Conservation (phyloP, 2,113 vertebrate genomes). For the Xenopus borealis region DNA sequence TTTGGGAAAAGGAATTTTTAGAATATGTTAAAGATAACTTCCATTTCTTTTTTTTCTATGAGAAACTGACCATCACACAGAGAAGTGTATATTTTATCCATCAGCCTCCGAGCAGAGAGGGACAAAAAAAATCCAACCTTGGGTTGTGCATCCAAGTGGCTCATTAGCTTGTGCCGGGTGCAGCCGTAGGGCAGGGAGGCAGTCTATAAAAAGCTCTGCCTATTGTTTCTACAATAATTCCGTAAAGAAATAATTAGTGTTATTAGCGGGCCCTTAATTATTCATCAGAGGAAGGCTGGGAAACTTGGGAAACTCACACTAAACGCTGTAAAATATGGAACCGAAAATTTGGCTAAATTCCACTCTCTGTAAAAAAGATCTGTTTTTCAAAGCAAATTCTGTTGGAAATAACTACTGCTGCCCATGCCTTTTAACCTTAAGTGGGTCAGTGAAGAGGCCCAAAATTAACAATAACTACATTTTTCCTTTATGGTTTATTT, state of each 20-base stretch:
- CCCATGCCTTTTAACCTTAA: no score
- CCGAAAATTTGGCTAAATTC: no score
- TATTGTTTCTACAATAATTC: conserved; percentile 25
- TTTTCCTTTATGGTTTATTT: no score
- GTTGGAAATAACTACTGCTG: no score
- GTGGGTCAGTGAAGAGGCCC: no score
- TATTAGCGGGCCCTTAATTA: conserved; percentile 20
- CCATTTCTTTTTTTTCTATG: conserved; percentile 52
- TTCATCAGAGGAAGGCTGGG: background rate
- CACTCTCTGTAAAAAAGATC: no score
- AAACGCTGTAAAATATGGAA: no score
- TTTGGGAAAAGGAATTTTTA: conserved; percentile 80
- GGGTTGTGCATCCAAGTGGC: no score
- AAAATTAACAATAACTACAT: no score
- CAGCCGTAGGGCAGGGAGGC: background rate
- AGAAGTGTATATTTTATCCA: background rate
- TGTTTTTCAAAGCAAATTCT: no score
- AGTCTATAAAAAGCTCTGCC: conserved; percentile 23
- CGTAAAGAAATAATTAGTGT: conserved; percentile 20
- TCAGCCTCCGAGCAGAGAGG: background rate
- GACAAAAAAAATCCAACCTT: background rate
- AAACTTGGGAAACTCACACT: no score
- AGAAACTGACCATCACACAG: conserved; percentile 1
- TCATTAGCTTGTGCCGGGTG: no score
- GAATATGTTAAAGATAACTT: conserved; percentile 80